phyloP scores from a whole-genome alignment of 2,797 vertebrate genomes.

The Enteromius treurensis region DNA sequence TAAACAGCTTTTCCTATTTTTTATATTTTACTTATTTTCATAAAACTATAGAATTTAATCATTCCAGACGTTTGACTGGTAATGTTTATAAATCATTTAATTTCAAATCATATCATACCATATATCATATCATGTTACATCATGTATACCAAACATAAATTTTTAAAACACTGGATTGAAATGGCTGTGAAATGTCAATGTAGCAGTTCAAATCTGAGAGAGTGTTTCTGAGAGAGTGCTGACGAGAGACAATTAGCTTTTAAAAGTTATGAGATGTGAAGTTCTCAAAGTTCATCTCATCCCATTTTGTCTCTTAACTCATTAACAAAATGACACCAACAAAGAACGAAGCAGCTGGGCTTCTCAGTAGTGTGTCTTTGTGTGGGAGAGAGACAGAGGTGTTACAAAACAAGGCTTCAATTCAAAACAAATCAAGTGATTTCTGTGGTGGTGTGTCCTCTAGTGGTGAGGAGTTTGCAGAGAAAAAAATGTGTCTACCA shows the following conservation, averaged over 20 bases:
- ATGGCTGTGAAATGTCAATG: neutral
- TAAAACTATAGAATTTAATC: neutral
- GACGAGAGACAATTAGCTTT: neutral
- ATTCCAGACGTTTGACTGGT: neutral
- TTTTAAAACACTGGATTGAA: neutral
- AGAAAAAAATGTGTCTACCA: neutral
- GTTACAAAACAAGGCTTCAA: slow-evolving; percentile 19
- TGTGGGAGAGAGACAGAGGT: neutral
- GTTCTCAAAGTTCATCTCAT: slow-evolving; percentile 21
- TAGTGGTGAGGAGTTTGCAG: slow-evolving; percentile 20
- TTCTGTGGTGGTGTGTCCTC: slow-evolving; percentile 33
- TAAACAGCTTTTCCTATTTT: neutral
- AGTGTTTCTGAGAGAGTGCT: neutral
- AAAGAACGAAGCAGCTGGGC: slow-evolving; percentile 7
- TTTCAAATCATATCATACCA: too few species aligned
- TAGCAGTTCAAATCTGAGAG: neutral
- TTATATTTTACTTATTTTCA: neutral
- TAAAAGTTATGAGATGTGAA: slow-evolving; percentile 5
- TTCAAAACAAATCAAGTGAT: neutral
- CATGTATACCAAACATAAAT: neutral
- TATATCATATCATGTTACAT: too few species aligned
- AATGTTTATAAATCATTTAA: neutral
- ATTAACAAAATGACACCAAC: slow-evolving; percentile 22
- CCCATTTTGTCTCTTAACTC: slow-evolving; percentile 8
- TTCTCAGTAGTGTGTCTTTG: slow-evolving; percentile 45